Percentiles rank a stretch among this genome's conserved stretches.
phyloP scores from a whole-genome alignment of 2,888 invertebrate genomes.

The Hipparchia semele region DNA sequence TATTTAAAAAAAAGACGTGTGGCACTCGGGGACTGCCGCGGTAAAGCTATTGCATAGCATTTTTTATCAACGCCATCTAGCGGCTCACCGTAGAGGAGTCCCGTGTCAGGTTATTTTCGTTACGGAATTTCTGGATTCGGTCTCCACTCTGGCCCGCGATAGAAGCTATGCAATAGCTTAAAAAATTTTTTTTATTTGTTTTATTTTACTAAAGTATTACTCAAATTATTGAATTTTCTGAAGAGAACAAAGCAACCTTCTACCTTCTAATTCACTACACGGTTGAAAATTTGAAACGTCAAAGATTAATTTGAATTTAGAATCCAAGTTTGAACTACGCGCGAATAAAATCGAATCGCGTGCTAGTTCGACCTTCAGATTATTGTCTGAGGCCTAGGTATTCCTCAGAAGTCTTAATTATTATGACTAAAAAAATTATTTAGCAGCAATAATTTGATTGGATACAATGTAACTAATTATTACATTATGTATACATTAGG shows the following conservation, averaged over 20 bases:
- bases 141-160: too few species aligned
- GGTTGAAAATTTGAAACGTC: neutral
- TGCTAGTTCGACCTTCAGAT: constrained; percentile 37
- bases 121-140: too few species aligned
- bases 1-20: too few species aligned
- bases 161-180: too few species aligned
- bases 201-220: too few species aligned
- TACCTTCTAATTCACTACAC: neutral
- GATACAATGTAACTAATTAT: neutral
- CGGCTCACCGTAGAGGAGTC: too few species aligned
- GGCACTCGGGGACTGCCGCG: too few species aligned
- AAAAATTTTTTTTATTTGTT: too few species aligned
- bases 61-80: too few species aligned
- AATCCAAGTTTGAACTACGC: constrained; percentile 28
- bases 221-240: neutral
- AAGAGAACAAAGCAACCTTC: neutral
- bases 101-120: too few species aligned
- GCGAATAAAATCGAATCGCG: constrained; percentile 36
- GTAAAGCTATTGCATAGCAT: too few species aligned
- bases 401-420: constrained; percentile 21
- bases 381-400: constrained; percentile 29
- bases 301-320: constrained; percentile 14
- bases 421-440: neutral
- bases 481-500: neutral
- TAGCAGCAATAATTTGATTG: constrained; percentile 4